A percentile compares a stretch with the other conserved stretches of the same genome.
These are phyloP conservation scores for Tarsius wallacei DNA, from an alignment of 2,797 vertebrate genomes.

Conservation along the genomic window DNA sequence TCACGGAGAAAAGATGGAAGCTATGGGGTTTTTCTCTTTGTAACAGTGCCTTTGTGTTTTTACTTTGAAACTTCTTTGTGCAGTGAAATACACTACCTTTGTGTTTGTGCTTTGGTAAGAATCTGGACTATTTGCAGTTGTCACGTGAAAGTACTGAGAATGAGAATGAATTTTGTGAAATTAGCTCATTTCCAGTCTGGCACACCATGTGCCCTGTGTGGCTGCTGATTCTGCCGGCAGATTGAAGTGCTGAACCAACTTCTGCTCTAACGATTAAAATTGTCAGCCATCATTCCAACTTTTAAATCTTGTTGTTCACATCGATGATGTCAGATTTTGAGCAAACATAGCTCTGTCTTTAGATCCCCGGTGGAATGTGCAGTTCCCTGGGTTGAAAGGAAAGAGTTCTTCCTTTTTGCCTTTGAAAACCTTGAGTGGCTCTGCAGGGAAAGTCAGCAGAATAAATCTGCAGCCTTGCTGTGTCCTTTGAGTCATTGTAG, in stretches of 20 bases:
- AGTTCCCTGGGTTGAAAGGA: conserved; percentile 69
- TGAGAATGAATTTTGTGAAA: conserved; percentile 79
- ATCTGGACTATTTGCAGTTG: conserved; percentile 59
- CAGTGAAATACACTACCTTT: conserved; percentile 49
- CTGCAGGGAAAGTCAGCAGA: conserved; percentile 70
- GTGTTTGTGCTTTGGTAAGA: conserved; percentile 67
- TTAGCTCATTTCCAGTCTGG: conserved; percentile 79
- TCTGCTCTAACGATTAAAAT: conserved; percentile 77
- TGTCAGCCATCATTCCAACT: conserved; percentile 76
- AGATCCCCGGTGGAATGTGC: conserved; percentile 71
- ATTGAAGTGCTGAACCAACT: conserved; percentile 77
- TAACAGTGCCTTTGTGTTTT: conserved; percentile 64
- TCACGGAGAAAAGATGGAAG: conserved; percentile 59
- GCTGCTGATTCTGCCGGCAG: conserved; percentile 78
- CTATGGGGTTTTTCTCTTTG: conserved; percentile 55
- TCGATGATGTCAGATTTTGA: conserved; percentile 77
- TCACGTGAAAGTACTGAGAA: conserved; percentile 65
- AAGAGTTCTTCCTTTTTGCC: conserved; percentile 74
- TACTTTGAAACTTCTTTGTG: conserved; percentile 72
- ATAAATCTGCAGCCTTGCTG: conserved; percentile 76
- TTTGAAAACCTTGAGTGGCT: conserved; percentile 79
- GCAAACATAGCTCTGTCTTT: conserved; percentile 77
- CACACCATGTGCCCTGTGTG: conserved; percentile 65
- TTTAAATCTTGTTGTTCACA: conserved; percentile 78
- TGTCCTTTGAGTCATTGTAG: conserved; percentile 72